Evolutionary conservation across 2,888 invertebrate genomes (phyloP).

Genomic region (Bombyx huttoni): DNA sequence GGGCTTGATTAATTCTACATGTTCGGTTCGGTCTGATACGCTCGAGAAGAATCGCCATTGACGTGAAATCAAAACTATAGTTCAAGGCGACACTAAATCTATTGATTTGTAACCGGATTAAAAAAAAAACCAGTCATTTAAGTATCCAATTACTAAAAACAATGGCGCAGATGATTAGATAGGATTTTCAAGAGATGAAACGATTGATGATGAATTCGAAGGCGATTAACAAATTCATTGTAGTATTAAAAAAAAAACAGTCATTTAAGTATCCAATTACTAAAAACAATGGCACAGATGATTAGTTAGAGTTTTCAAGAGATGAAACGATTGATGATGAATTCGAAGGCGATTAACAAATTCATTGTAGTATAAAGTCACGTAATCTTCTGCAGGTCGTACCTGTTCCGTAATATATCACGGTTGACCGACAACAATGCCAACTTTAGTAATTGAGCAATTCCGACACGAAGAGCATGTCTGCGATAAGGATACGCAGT

Average conservation of each 20-base stretch:
- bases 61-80: constrained; percentile 52
- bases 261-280: constrained; percentile 1
- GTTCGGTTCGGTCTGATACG: constrained; percentile 57
- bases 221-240: too few species aligned
- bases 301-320: background rate
- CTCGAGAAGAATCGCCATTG: constrained; percentile 47
- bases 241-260: constrained; percentile 35
- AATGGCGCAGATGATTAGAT: background rate
- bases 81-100: constrained; percentile 46
- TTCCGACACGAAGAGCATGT: constrained; percentile 46
- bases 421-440: constrained; percentile 60
- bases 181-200: background rate
- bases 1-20: constrained; percentile 53
- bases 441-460: constrained; percentile 50
- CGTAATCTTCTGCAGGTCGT: constrained; percentile 40
- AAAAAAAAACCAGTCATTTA: constrained; percentile 26
- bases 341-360: background rate
- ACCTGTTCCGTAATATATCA: constrained; percentile 48
- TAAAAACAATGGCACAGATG: background rate
- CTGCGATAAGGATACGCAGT: constrained; percentile 42
- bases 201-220: background rate
- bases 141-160: background rate
- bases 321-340: background rate
- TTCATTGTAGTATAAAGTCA: constrained; percentile 39
- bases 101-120: constrained; percentile 36